A percentile compares a stretch with the other conserved stretches of the same genome.
Conservation (phyloP, 2,797 vertebrate species). For the Hippoglossus hippoglossus region DNA sequence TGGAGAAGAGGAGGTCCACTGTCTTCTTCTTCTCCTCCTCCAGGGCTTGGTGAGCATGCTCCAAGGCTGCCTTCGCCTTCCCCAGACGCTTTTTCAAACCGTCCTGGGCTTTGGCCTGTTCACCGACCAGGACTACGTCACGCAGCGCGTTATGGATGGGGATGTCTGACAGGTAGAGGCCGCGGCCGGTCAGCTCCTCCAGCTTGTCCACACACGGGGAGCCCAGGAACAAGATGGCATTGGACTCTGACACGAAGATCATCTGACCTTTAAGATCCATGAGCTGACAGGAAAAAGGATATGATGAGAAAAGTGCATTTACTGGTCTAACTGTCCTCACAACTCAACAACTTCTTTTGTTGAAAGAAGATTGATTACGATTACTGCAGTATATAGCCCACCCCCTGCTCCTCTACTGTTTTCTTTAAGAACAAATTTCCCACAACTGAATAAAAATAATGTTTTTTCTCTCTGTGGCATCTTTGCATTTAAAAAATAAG, state of each 20-base stretch:
- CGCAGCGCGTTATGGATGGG: constrained; percentile 96
- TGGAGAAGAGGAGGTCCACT: constrained; percentile 95
- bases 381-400: not conserved
- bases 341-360: not conserved
- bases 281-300: constrained; percentile 80
- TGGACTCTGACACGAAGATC: constrained; percentile 96
- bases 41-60: constrained; percentile 93
- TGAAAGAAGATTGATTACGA: not conserved
- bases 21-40: constrained; percentile 99
- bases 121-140: constrained; percentile 97
- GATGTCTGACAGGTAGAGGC: constrained; percentile 97
- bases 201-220: constrained; percentile 97
- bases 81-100: constrained; percentile 96
- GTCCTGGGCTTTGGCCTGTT: constrained; percentile 97
- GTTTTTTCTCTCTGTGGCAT: not conserved
- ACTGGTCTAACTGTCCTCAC: not conserved
- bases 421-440: not conserved
- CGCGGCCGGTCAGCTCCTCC: constrained; percentile 96
- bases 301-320: constrained; percentile 12
- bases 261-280: constrained; percentile 99
- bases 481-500: constrained; percentile 14
- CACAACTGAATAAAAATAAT: not conserved
- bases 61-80: constrained; percentile 95
- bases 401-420: not conserved
- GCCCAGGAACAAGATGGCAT: constrained; percentile 93